Percentiles rank a stretch among this genome's conserved stretches.
Evolutionary conservation across 2,888 invertebrate genomes (phyloP).

Genomic region (Leistus spinibarbis): DNA sequence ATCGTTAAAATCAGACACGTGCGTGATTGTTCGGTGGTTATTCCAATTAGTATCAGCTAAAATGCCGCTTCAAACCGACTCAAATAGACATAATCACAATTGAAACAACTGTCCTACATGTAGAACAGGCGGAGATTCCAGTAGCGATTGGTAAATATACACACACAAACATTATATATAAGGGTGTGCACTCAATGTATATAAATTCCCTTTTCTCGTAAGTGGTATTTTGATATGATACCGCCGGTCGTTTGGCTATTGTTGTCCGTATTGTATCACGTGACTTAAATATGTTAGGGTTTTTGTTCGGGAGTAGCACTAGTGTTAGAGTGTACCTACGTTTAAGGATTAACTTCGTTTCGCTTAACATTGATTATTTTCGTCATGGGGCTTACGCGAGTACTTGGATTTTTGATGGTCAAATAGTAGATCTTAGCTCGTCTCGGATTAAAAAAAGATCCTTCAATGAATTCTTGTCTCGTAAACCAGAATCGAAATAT

Average conservation of each 20-base stretch:
- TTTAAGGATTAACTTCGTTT: slow-evolving; percentile 26
- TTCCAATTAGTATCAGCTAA: slow-evolving; percentile 39
- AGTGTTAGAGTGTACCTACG: background rate
- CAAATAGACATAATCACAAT: background rate
- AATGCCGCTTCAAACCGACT: background rate
- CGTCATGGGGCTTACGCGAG: slow-evolving; percentile 19
- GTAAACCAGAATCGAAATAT: too few species aligned
- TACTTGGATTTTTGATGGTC: background rate
- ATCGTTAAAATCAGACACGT: slow-evolving; percentile 52
- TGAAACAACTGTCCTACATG: background rate
- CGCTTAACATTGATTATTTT: slow-evolving; percentile 23
- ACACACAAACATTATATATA: slow-evolving; percentile 39
- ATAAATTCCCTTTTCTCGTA: slow-evolving; percentile 47
- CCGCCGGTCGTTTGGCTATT: slow-evolving; percentile 45
- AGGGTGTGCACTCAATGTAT: slow-evolving; percentile 47
- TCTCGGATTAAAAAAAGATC: too few species aligned
- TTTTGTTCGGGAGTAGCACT: background rate
- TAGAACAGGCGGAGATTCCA: slow-evolving; percentile 3
- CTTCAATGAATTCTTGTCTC: too few species aligned
- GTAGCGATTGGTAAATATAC: background rate
- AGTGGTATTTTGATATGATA: slow-evolving; percentile 54
- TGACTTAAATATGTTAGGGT: slow-evolving; percentile 19
- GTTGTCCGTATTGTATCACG: slow-evolving; percentile 28
- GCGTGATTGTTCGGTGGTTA: slow-evolving; percentile 47
- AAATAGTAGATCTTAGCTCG: background rate